phyloP scores from a whole-genome alignment of 2,888 invertebrate genomes.

The Ditylenchus weischeri region DNA sequence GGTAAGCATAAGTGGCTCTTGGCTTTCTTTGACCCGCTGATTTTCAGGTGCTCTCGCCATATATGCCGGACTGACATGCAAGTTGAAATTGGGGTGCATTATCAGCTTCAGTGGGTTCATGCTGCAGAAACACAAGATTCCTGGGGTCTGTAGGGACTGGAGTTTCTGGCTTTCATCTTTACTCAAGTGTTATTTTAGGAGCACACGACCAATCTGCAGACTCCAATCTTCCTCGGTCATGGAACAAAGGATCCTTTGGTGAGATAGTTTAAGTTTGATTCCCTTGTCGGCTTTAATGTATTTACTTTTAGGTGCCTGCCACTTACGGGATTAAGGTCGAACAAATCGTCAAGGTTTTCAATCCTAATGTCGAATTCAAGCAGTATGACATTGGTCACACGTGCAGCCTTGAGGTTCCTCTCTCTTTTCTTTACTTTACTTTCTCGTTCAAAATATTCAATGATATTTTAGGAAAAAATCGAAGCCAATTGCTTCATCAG shows the following conservation, averaged over 20 bases:
- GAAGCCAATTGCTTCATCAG: too few species aligned
- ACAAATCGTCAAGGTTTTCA: conserved; percentile 72
- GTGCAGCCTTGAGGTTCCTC: conserved; percentile 28
- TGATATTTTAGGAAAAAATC: too few species aligned
- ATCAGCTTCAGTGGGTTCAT: conserved; percentile 64
- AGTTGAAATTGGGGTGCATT: conserved; percentile 80
- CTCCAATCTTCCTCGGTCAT: conserved; percentile 80
- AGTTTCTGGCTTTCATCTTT: conserved; percentile 7
- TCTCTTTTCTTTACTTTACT: too few species aligned
- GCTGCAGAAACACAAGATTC: conserved; percentile 47
- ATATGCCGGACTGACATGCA: conserved; percentile 82
- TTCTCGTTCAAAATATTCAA: too few species aligned
- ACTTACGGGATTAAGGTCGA: conserved; percentile 35
- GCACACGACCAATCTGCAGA: conserved; percentile 43
- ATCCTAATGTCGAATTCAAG: conserved; percentile 57
- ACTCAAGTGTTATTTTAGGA: conserved; percentile 13
- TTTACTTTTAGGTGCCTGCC: conserved; percentile 69
- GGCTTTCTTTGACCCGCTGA: too few species aligned
- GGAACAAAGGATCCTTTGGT: conserved; percentile 92
- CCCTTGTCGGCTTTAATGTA: not conserved
- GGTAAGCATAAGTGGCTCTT: not conserved
- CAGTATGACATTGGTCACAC: conserved; percentile 61
- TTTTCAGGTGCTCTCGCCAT: conserved; percentile 69
- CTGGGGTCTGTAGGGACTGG: conserved; percentile 39
- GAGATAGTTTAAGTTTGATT: too few species aligned